Conservation (phyloP, 2,797 vertebrate genomes). For the Vultur gryphus region DNA sequence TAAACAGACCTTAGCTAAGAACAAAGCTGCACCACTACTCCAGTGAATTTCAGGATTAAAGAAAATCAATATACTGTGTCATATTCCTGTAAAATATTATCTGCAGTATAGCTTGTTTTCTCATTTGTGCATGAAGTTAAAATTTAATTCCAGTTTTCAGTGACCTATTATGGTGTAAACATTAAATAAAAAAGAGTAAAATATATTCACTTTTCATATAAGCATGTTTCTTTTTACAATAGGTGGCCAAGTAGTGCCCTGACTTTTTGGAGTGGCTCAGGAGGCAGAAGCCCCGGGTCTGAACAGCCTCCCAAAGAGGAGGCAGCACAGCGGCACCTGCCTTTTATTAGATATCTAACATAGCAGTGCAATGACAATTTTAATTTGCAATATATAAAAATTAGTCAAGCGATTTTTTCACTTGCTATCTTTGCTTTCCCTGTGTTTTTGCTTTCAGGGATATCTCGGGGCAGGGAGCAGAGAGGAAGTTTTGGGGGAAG, state of each 20-base stretch:
- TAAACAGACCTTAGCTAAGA: conserved; percentile 45
- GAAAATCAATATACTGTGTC: neutral
- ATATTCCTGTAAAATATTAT: neutral
- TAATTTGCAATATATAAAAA: neutral
- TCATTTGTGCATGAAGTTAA: neutral
- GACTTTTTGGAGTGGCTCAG: neutral
- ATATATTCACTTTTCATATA: neutral
- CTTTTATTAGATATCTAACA: neutral
- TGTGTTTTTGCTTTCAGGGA: neutral
- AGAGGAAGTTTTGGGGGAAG: neutral
- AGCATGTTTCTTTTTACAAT: neutral
- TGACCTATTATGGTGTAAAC: neutral
- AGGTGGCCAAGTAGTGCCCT: neutral
- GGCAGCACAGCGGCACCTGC: neutral
- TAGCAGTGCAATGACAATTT: neutral
- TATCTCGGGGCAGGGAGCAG: fast-evolving
- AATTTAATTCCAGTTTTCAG: neutral
- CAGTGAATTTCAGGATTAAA: neutral
- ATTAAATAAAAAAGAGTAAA: neutral
- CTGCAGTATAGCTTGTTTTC: neutral
- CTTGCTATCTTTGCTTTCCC: neutral
- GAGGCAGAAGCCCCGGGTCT: neutral
- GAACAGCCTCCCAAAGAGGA: no score
- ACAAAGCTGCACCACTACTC: conserved; percentile 10
- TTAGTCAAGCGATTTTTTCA: neutral